Evolutionary conservation across 2,113 vertebrate species (phyloP).

Genomic region (Aplodontia rufa): DNA sequence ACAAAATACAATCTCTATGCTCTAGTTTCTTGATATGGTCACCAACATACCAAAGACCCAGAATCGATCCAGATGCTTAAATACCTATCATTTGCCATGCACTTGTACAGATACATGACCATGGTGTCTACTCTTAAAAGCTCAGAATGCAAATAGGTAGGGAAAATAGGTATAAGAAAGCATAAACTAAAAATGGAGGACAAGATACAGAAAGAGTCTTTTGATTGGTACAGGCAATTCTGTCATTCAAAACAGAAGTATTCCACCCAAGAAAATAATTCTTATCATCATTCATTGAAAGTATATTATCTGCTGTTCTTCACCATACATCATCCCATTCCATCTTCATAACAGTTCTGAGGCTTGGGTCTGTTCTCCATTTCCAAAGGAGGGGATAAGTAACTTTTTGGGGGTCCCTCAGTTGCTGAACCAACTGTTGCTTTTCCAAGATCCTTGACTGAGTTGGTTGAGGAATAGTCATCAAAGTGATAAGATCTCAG

Average conservation of each 20-base stretch:
- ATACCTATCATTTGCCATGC: background rate
- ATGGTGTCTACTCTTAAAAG: background rate
- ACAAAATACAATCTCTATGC: background rate
- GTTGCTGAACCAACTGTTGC: background rate
- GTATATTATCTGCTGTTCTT: background rate
- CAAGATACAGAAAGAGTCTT: constrained; percentile 12
- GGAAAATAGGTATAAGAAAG: constrained; percentile 38
- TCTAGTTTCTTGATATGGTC: background rate
- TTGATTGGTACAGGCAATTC: constrained; percentile 33
- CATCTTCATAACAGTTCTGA: constrained; percentile 19
- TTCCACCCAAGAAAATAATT: constrained; percentile 34
- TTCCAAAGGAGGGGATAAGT: background rate
- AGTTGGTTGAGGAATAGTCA: background rate
- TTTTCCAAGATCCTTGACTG: background rate
- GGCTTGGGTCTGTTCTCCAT: background rate
- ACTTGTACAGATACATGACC: background rate
- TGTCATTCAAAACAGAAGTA: constrained; percentile 49
- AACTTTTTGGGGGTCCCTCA: background rate
- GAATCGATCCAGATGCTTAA: background rate
- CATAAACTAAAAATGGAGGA: constrained; percentile 32
- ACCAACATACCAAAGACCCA: background rate
- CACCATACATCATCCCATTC: background rate
- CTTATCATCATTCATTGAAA: constrained; percentile 4
- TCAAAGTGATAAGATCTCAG: background rate
- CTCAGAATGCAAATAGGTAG: constrained; percentile 40